Percentiles rank a stretch among this genome's conserved stretches.
These are phyloP conservation scores for Clivina fossor DNA, from an alignment of 2,888 invertebrate genomes.

Conservation along the genomic window DNA sequence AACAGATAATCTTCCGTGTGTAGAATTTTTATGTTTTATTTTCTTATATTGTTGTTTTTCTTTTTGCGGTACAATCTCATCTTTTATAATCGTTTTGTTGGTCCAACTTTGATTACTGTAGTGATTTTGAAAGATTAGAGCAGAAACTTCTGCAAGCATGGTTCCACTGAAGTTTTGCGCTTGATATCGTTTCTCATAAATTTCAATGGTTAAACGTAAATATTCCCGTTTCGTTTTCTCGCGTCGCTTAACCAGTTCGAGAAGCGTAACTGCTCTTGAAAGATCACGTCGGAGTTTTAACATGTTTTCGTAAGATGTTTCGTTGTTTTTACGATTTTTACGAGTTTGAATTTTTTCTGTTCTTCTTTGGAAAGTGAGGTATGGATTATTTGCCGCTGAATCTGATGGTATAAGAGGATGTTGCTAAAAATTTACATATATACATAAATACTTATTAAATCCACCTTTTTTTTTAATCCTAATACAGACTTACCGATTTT, in stretches of 20 bases:
- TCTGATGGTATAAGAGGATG: slow-evolving; percentile 81
- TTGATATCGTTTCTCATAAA: slow-evolving; percentile 88
- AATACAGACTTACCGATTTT: slow-evolving; percentile 59
- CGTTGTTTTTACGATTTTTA: slow-evolving; percentile 98
- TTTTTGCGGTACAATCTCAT: slow-evolving; percentile 64
- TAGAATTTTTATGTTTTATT: slow-evolving; percentile 79
- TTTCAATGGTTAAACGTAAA: slow-evolving; percentile 84
- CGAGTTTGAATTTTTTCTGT: slow-evolving; percentile 99
- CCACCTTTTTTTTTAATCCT: slow-evolving; percentile 23
- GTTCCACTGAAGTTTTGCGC: slow-evolving; percentile 87
- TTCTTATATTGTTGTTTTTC: slow-evolving; percentile 96
- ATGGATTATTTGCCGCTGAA: slow-evolving; percentile 91
- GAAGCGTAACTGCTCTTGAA: slow-evolving; percentile 81
- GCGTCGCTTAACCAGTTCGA: slow-evolving; percentile 88
- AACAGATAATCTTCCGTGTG: slow-evolving; percentile 52
- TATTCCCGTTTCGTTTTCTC: slow-evolving; percentile 93
- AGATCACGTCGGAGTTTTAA: slow-evolving; percentile 92
- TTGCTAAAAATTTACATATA: slow-evolving; percentile 68
- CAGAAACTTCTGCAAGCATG: slow-evolving; percentile 74
- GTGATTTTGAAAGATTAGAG: slow-evolving; percentile 70
- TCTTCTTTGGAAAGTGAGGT: slow-evolving; percentile 93
- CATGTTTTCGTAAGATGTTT: slow-evolving; percentile 99
- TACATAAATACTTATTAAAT: slow-evolving; percentile 22
- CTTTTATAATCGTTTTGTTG: slow-evolving; percentile 58
- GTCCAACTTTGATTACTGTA: slow-evolving; percentile 62